phyloP scores from a whole-genome alignment of 2,113 vertebrate species.

The Rostratula benghalensis region DNA sequence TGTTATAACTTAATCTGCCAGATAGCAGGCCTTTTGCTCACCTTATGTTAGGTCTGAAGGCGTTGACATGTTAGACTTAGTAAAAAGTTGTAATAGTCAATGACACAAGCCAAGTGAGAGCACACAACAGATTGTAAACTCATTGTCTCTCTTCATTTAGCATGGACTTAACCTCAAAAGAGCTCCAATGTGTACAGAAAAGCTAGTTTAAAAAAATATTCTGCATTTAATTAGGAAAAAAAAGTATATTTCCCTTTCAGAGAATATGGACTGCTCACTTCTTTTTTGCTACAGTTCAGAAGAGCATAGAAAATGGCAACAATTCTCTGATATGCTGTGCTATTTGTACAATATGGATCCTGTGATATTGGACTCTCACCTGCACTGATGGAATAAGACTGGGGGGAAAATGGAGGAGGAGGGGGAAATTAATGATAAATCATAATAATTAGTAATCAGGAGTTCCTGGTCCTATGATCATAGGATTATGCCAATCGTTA shows the following conservation, averaged over 20 bases:
- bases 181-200: neutral
- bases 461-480: neutral
- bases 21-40: neutral
- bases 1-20: neutral
- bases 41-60: neutral
- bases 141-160: neutral
- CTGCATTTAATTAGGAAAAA: neutral
- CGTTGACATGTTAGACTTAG: neutral
- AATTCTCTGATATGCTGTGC: neutral
- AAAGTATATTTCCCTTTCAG: neutral
- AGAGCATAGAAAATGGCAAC: neutral
- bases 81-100: neutral
- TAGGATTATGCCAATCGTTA: neutral
- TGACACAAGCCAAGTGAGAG: neutral
- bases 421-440: neutral
- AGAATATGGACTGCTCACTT: neutral
- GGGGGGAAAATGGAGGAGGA: neutral
- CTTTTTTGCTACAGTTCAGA: neutral
- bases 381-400: neutral
- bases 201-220: neutral
- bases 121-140: neutral
- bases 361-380: neutral
- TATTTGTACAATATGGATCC: neutral
- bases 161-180: neutral
- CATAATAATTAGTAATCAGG: neutral